These are phyloP conservation scores for Albula glossodonta DNA, from an alignment of 2,113 vertebrate genomes.

Conservation along the genomic window DNA sequence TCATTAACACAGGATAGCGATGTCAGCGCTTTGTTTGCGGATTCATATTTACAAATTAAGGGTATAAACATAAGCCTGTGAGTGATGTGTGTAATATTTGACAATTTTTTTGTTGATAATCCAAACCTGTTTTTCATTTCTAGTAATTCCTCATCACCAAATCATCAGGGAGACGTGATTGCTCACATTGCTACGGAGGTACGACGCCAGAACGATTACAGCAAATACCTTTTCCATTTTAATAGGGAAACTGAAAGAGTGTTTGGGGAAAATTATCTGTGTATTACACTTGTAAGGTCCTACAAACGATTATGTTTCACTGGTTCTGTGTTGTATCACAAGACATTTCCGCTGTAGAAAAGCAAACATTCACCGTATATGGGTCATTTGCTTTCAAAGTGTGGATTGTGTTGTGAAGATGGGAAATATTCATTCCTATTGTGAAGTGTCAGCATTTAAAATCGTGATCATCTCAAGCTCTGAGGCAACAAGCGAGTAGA, in stretches of 20 bases:
- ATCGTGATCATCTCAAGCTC: too few relatives aligned
- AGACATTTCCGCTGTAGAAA: too few relatives aligned
- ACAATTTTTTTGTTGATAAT: not conserved
- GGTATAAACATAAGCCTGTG: not conserved
- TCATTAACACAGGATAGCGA: not conserved
- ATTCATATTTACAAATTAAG: not conserved
- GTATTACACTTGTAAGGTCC: not conserved
- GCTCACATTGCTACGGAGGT: constrained; percentile 78
- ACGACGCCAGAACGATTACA: constrained; percentile 40
- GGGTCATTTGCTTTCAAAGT: too few relatives aligned
- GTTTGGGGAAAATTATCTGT: too few relatives aligned
- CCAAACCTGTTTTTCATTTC: constrained; percentile 29
- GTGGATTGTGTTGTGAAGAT: too few relatives aligned
- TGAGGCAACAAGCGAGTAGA: too few relatives aligned
- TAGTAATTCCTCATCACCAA: constrained; percentile 93
- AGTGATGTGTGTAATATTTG: not conserved
- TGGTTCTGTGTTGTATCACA: too few relatives aligned
- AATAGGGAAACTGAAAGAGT: not conserved
- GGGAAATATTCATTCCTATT: too few relatives aligned
- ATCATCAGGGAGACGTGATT: constrained; percentile 88
- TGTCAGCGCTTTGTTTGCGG: not conserved
- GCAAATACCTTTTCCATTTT: not conserved
- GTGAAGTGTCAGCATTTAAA: too few relatives aligned
- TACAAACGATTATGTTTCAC: too few relatives aligned
- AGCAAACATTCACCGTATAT: too few relatives aligned